Base-by-base conservation (phyloP, 2,113 vertebrate species). In the Poecilia latipinna region DNA sequence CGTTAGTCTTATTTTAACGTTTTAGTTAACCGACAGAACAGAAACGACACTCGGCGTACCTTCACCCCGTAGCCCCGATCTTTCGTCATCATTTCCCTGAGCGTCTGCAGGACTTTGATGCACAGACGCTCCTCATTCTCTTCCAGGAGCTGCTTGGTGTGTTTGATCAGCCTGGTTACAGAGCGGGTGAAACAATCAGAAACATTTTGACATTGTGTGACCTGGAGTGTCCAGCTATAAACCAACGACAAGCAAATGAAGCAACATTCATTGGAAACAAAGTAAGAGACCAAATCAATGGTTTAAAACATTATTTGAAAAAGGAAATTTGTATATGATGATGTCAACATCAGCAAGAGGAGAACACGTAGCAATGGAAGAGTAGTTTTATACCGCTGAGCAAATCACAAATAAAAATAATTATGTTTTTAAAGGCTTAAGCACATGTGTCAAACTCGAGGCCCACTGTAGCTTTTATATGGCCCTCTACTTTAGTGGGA, bases 21-120 rank as follows among this genome's bases (percentile, higher is more conserved):
- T 42, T 33, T 29, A 57, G 42, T 31, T 54, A n/a, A n/a, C 13
- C 15, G 3, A 31, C 54, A 37, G 48, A 76, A n/a, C 64, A 66
- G 54, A 66, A 80, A 79, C 12, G 68, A 60, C n/a, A 85, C 62
- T 33, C 24, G 93, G 95, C 95, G 0, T 96, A 99, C 98, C 97
- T 99, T 99, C 86, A 99, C 97, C 78, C 97, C 96, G 76, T 98
- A 99, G 89, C 97, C 98, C 51, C 97, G 94, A 66, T 99, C 98
- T 93, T 98, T 99, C 65, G 97, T 97, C 98, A 99, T 99, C 98
- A 99, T 99, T 90, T 99, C 98, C 83, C 98, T 93, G 78, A 99
- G 95, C 0, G 98, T 99, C 94, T 99, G 98, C 44, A 99, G 91
- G 1, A 99, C 98, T 90, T 99, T 99, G 90, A 99, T 99, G 83